phyloP scores from a whole-genome alignment of 2,113 vertebrate genomes.

The Rhinolophus ferrumequinum region DNA sequence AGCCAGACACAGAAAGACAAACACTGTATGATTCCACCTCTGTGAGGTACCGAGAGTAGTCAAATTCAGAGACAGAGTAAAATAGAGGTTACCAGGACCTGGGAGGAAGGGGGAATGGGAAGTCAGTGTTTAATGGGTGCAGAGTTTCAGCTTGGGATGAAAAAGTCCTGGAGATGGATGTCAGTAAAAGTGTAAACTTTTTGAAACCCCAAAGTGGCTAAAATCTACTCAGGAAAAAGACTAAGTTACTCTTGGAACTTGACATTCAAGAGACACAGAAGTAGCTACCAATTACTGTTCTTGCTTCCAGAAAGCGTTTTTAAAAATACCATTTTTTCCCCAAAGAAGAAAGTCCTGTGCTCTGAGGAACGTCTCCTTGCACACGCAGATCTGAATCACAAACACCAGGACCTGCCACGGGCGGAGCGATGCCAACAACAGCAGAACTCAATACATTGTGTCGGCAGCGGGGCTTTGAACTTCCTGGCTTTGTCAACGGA shows the following conservation, averaged over 20 bases:
- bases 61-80: not conserved
- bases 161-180: not conserved
- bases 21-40: not conserved
- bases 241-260: not conserved
- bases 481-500: conserved; percentile 53
- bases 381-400: not conserved
- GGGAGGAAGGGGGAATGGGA: not conserved
- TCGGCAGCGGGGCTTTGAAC: conserved; percentile 18
- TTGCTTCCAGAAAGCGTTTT: conserved; percentile 12
- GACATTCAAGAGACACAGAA: not conserved
- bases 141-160: not conserved
- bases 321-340: not conserved
- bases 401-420: not conserved
- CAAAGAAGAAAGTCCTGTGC: conserved; percentile 26
- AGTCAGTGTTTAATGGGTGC: not conserved
- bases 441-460: conserved; percentile 4
- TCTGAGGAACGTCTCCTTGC: not conserved
- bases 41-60: not conserved
- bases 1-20: not conserved
- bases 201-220: not conserved
- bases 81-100: not conserved
- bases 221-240: not conserved
- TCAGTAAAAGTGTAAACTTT: not conserved
- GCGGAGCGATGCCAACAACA: not conserved
- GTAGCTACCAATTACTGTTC: not conserved